phyloP scores from a whole-genome alignment of 2,113 vertebrate genomes.

The Tachuris rubrigastra region DNA sequence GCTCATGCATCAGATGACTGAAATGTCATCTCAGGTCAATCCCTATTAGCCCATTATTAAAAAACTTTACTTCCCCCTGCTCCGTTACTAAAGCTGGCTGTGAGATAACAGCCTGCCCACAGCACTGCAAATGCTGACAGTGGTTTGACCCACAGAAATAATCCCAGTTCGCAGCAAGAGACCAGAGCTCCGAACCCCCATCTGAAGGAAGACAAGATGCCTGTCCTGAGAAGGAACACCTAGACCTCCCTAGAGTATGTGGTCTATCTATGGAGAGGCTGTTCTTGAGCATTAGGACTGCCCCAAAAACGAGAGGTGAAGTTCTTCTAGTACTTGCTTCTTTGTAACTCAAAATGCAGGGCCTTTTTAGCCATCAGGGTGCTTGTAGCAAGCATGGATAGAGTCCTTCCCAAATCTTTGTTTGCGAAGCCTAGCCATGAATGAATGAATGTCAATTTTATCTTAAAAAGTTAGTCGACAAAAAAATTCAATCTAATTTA shows the following conservation, averaged over 20 bases:
- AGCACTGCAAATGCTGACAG: not conserved
- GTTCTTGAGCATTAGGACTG: not conserved
- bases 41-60: not conserved
- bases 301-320: not conserved
- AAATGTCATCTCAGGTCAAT: not conserved
- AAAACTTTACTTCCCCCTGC: not conserved
- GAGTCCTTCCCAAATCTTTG: too few species aligned
- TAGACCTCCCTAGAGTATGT: not conserved
- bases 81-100: not conserved
- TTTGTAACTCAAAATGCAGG: not conserved
- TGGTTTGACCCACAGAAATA: not conserved
- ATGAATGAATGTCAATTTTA: too few species aligned
- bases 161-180: not conserved
- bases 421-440: too few species aligned
- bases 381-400: too few species aligned
- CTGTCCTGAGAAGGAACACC: not conserved
- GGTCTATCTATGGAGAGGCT: not conserved
- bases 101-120: not conserved
- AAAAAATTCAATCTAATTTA: not conserved
- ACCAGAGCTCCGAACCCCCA: accelerated
- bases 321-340: not conserved
- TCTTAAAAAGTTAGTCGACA: not conserved
- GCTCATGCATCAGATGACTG: not conserved
- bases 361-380: too few species aligned
- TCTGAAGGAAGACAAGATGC: not conserved